phyloP scores from a whole-genome alignment of 2,113 vertebrate species.

The Rhinogobius similis region DNA sequence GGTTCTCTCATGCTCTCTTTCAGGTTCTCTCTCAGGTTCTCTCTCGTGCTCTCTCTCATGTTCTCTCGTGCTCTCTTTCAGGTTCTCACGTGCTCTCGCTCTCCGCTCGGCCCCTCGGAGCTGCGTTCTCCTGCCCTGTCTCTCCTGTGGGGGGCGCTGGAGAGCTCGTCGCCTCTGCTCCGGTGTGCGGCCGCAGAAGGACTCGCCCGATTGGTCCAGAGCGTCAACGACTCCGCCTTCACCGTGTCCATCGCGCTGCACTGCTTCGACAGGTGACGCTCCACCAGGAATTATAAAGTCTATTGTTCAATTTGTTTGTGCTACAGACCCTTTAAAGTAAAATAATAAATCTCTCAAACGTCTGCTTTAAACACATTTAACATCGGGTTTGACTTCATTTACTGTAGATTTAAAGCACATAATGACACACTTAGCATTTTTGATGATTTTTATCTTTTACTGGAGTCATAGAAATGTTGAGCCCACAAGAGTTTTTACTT shows the following conservation, averaged over 20 bases:
- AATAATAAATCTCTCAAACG: too few relatives aligned
- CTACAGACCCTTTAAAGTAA: too few relatives aligned
- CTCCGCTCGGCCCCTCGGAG: conserved; percentile 83
- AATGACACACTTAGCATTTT: too few relatives aligned
- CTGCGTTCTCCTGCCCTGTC: conserved; percentile 78
- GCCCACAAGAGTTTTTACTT: too few relatives aligned
- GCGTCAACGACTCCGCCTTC: conserved; percentile 83
- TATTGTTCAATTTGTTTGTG: too few relatives aligned
- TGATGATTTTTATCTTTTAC: too few relatives aligned
- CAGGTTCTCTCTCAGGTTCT: neutral
- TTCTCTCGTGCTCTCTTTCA: conserved; percentile 13
- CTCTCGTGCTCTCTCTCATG: neutral
- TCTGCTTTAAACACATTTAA: too few relatives aligned
- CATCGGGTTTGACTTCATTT: too few relatives aligned
- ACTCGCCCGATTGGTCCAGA: conserved; percentile 85
- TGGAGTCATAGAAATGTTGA: too few relatives aligned
- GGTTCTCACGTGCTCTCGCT: conserved; percentile 61
- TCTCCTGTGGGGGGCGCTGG: conserved; percentile 85
- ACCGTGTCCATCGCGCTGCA: conserved; percentile 85
- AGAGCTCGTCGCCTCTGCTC: conserved; percentile 82
- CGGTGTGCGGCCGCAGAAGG: conserved; percentile 89
- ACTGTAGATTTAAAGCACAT: too few relatives aligned
- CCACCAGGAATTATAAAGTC: too few relatives aligned
- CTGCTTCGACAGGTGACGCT: conserved; percentile 90
- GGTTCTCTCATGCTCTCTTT: too few relatives aligned